A percentile compares a stretch with the other conserved stretches of the same genome.
phyloP scores from a whole-genome alignment of 2,888 invertebrate genomes.

The Tetramorium bicarinatum region DNA sequence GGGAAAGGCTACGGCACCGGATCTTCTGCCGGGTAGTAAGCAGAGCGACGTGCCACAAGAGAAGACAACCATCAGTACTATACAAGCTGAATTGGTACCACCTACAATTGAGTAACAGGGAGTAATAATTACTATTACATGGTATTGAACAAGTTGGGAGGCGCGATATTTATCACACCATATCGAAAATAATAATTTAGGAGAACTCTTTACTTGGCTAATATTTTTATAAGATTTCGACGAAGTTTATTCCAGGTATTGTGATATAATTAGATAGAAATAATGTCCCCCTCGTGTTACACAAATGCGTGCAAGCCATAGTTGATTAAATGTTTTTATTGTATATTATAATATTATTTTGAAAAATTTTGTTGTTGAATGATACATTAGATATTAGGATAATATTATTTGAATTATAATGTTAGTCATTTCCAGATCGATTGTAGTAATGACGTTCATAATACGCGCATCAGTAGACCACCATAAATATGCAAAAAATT shows the following conservation, averaged over 20 bases:
- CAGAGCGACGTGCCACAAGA: background rate
- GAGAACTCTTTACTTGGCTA: background rate
- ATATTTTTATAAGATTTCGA: slow-evolving; percentile 30
- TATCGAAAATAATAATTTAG: slow-evolving; percentile 11
- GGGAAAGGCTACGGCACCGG: background rate
- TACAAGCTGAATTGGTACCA: slow-evolving; percentile 3
- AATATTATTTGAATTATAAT: slow-evolving; percentile 1
- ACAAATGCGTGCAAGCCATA: background rate
- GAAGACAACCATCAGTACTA: slow-evolving; percentile 10
- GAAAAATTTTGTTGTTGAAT: background rate
- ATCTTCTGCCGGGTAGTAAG: background rate
- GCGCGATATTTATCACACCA: background rate
- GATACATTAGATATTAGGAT: background rate
- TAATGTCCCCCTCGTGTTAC: background rate
- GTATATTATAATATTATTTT: background rate
- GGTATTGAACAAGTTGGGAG: background rate
- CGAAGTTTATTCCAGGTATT: background rate
- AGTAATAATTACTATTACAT: background rate
- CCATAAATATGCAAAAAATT: background rate
- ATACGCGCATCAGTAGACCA: background rate
- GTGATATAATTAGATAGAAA: background rate
- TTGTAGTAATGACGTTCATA: background rate
- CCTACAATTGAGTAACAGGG: slow-evolving; percentile 34
- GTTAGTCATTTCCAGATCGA: background rate
- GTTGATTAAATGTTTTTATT: background rate